Evolutionary conservation across 1,140 invertebrate species (phyloP), one percentile per base, ranked within the genome.

Genomic region (Brachionus plicatilis): DNA sequence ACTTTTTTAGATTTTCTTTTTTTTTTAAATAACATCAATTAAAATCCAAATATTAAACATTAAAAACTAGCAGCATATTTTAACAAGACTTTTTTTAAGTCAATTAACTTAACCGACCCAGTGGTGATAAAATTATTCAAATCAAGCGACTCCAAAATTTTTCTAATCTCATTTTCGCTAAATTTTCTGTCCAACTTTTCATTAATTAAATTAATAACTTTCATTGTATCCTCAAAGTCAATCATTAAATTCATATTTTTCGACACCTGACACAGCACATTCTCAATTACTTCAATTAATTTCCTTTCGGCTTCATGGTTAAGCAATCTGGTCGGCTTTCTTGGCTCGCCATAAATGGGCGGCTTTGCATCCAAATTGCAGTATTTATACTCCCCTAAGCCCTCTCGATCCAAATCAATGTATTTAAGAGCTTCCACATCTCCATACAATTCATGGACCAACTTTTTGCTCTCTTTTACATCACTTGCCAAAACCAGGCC

Each of bases 101-200:
- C 68, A 17, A n/a, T 72, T 8, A 72, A 72, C n/a, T 43, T 37
- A 11, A 72, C 37, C 17, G 68, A 43, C 0, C 68, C 68, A 41
- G 33, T 72, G n/a, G 33, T 72, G n/a, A 72, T 72, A 43, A 72
- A 72, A 72, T 72, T 72, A 45, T 72, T 72, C 11, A 72, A 72
- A 72, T 72, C 68, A 43, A 72, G 41, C 33, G 68, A 41, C 17
- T 72, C 68, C 17, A 72, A 43, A 43, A 72, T 72, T 72, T 43
- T 41, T 8, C 68, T 41, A 17, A 72, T 72, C 12, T 72, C 68
- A 72, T 72, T 43, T 72, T 72, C 68, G 17, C 14, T 43, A 72
- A 72, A 72, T 72, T 43, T 72, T 9, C 37, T 72, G 43, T 43
- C 43, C 4, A 41, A 17, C 17, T 43, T 72, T 9, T 72, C 68